Percentiles rank a stretch among this genome's conserved stretches.
Evolutionary conservation across 2,113 vertebrate genomes (phyloP).

Genomic region (Chionodraco myersi): DNA sequence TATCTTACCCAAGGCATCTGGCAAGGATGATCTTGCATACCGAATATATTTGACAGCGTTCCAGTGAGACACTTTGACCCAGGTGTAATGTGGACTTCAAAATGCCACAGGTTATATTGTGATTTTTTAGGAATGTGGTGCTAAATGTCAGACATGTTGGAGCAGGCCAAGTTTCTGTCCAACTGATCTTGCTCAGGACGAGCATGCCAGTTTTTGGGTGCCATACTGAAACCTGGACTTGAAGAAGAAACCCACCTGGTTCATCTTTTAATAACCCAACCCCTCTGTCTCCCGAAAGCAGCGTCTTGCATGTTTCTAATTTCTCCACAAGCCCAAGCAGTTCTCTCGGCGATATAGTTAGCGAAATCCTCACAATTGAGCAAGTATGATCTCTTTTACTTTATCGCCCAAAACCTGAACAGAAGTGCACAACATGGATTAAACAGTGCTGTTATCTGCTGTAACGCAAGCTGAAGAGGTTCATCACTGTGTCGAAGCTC

Average conservation of each 20-base stretch:
- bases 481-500: too few species aligned
- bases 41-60: slow-evolving; percentile 36
- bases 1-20: slow-evolving; percentile 19
- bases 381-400: too few species aligned
- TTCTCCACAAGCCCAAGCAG: too few species aligned
- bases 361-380: too few species aligned
- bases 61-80: slow-evolving; percentile 17
- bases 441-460: too few species aligned
- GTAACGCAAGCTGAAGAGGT: too few species aligned
- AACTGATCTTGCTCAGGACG: slow-evolving; percentile 27
- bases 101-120: slow-evolving; percentile 41
- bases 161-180: slow-evolving; percentile 55
- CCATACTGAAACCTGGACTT: slow-evolving; percentile 22
- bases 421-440: too few species aligned
- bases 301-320: too few species aligned
- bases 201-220: neutral
- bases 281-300: too few species aligned
- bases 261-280: too few species aligned
- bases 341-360: too few species aligned
- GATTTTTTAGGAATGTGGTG: slow-evolving; percentile 65
- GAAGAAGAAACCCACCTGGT: neutral
- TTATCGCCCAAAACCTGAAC: too few species aligned
- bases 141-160: slow-evolving; percentile 55
- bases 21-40: slow-evolving; percentile 47
- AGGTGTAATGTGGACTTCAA: slow-evolving; percentile 34